Evolutionary conservation across 1,140 invertebrate genomes (phyloP).

Genomic region (Cheumatopsyche charites): DNA sequence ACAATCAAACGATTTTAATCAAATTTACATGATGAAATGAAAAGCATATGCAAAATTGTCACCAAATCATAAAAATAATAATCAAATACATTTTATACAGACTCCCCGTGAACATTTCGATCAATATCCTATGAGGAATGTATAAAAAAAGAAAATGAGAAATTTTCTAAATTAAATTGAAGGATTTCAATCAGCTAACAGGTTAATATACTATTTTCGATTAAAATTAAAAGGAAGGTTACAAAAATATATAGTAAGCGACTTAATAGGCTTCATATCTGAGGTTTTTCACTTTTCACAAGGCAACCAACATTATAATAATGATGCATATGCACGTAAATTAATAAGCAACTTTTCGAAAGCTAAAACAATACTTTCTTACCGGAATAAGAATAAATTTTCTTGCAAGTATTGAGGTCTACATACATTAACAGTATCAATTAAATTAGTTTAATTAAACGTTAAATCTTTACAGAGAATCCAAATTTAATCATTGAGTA

Average conservation of each 20-base stretch:
- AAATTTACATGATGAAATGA: no score
- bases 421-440: not conserved
- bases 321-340: not conserved
- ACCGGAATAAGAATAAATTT: no score
- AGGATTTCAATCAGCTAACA: no score
- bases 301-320: not conserved
- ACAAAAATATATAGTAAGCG: slow-evolving; percentile 6
- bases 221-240: not conserved
- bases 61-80: no score
- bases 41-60: slow-evolving; percentile 13
- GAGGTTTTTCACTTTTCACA: slow-evolving; percentile 2
- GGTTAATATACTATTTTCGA: not conserved
- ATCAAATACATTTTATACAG: no score
- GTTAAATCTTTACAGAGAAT: no score
- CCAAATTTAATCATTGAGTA: not conserved
- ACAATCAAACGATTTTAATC: slow-evolving; percentile 9
- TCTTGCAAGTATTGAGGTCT: slow-evolving; percentile 3
- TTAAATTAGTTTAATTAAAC: not conserved
- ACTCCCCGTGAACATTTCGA: no score
- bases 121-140: no score
- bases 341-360: not conserved
- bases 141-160: not conserved
- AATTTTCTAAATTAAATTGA: slow-evolving; percentile 3
- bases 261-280: not conserved
- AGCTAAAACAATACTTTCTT: not conserved